Conservation (phyloP, 1,140 invertebrate species). For the Brachionus plicatilis region DNA sequence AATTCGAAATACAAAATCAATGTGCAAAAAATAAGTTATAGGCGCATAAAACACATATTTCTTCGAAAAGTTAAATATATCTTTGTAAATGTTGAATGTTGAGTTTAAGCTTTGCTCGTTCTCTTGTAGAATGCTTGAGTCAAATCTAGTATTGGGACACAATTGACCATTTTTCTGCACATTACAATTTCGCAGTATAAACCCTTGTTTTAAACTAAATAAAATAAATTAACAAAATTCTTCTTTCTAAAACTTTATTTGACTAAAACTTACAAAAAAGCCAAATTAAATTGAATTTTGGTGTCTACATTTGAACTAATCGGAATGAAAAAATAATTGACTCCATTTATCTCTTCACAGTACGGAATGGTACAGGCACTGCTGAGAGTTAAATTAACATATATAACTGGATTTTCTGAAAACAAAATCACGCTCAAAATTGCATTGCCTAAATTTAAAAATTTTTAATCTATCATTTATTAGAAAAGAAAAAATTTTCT, state of each 20-base stretch:
- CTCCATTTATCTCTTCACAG: conserved; percentile 34
- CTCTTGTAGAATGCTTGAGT: background rate
- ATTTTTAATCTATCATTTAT: background rate
- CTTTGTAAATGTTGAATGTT: background rate
- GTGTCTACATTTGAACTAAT: background rate
- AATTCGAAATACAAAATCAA: conserved; percentile 23
- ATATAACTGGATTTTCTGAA: conserved; percentile 8
- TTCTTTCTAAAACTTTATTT: background rate
- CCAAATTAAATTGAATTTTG: conserved; percentile 24
- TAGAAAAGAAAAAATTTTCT: too few relatives aligned
- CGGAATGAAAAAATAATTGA: conserved; percentile 16
- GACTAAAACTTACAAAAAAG: conserved; percentile 15
- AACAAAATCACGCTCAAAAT: conserved; percentile 15
- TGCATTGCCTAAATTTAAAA: background rate
- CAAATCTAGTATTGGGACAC: conserved; percentile 10
- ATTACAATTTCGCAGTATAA: background rate
- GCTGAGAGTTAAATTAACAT: background rate
- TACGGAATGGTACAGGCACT: background rate
- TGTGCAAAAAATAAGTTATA: conserved; percentile 25
- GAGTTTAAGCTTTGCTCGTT: background rate
- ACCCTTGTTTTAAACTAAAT: background rate
- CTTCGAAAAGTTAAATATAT: background rate
- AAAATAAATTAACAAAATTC: background rate
- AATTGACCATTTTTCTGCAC: background rate
- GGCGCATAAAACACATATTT: conserved; percentile 25